Percentiles rank a stretch among this genome's conserved stretches.
Evolutionary conservation across 2,888 invertebrate species (phyloP).

Genomic region (Euclidia mi): DNA sequence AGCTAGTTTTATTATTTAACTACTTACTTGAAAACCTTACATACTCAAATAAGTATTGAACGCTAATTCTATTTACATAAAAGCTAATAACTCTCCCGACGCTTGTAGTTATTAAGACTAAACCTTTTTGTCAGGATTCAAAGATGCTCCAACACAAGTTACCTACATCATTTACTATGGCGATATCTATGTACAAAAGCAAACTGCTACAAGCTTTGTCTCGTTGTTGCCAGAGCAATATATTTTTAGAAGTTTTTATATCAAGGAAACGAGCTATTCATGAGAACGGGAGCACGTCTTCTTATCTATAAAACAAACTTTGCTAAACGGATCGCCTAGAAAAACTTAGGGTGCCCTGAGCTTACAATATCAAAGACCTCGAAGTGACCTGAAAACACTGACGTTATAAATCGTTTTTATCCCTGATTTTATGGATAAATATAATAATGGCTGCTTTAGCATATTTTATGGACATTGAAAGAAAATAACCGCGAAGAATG

Average conservation of each 20-base stretch:
- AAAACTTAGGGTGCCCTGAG: constrained; percentile 29
- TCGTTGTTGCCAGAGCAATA: constrained; percentile 38
- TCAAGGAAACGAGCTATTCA: constrained; percentile 46
- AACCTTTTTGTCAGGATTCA: constrained; percentile 3
- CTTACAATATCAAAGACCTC: constrained; percentile 40
- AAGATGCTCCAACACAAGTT: constrained; percentile 5
- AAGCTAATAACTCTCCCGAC: neutral
- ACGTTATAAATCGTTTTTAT: neutral
- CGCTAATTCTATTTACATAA: no score
- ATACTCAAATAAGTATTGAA: no score
- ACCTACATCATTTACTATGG: constrained; percentile 10
- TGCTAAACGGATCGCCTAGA: constrained; percentile 41
- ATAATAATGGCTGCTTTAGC: neutral
- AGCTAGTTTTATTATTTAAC: no score
- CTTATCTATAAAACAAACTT: constrained; percentile 49
- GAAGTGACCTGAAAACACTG: constrained; percentile 22
- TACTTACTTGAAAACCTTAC: no score
- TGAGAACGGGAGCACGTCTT: constrained; percentile 36
- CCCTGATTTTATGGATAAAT: constrained; percentile 7
- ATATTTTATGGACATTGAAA: no score
- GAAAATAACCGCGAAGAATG: no score
- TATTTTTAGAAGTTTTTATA: constrained; percentile 47
- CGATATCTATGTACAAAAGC: constrained; percentile 5
- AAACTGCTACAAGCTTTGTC: constrained; percentile 24
- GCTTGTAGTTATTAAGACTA: neutral